Conservation (phyloP, 2,888 invertebrate genomes). For the Hedya salicella region DNA sequence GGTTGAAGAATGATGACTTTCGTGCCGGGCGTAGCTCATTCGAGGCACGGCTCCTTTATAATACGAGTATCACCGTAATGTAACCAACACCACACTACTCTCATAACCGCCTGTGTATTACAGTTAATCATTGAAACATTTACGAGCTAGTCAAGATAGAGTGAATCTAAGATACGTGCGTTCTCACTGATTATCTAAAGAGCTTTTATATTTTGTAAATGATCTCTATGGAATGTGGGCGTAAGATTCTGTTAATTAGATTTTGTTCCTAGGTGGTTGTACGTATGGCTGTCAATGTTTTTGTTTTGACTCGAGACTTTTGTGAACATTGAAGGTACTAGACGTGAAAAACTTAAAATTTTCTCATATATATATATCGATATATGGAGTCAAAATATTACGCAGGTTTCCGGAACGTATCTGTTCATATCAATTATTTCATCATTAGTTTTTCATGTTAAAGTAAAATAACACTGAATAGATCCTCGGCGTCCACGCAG, state of each 20-base stretch:
- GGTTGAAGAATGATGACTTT: neutral
- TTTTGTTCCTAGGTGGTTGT: constrained; percentile 51
- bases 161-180: constrained; percentile 32
- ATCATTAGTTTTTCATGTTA: no score
- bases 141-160: constrained; percentile 33
- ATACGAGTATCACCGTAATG: constrained; percentile 14
- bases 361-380: no score
- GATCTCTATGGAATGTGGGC: constrained; percentile 50
- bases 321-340: no score
- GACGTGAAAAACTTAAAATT: no score
- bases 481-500: no score
- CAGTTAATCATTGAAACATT: constrained; percentile 37
- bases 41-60: neutral
- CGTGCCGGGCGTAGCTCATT: neutral
- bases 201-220: constrained; percentile 35
- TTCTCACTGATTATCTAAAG: constrained; percentile 39
- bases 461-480: no score
- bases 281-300: constrained; percentile 50
- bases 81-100: constrained; percentile 16
- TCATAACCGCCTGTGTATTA: constrained; percentile 21
- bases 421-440: no score
- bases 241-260: constrained; percentile 53
- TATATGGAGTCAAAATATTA: no score
- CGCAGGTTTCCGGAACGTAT: no score
- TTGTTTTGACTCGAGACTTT: neutral